Evolutionary conservation across 2,113 vertebrate species (phyloP).

Genomic region (Atherinomorus stipes): DNA sequence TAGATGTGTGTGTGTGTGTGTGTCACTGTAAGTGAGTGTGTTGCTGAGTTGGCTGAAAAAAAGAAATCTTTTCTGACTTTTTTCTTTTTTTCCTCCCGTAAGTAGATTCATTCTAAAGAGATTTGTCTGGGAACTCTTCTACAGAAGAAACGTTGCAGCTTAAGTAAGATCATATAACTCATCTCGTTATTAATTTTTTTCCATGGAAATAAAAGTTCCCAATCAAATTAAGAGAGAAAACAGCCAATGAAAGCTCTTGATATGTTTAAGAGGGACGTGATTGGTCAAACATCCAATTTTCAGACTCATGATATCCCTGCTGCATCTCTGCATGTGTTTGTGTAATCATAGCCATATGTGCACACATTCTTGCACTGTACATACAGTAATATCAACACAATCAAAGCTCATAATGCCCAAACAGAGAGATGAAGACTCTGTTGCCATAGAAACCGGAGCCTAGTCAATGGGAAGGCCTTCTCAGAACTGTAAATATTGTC

Average conservation of each 20-base stretch:
- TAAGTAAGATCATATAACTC: neutral
- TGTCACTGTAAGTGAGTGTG: conserved; percentile 3
- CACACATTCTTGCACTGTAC: conserved; percentile 73
- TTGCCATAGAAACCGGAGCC: conserved; percentile 68
- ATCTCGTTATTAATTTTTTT: conserved; percentile 11
- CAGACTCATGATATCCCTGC: conserved; percentile 59
- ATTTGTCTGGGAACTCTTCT: conserved; percentile 5
- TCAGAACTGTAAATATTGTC: conserved; percentile 70
- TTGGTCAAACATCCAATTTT: conserved; percentile 44
- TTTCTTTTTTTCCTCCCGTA: neutral
- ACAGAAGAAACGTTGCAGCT: neutral
- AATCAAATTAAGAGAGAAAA: conserved; percentile 1
- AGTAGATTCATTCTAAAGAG: conserved; percentile 9
- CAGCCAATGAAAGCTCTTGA: conserved; percentile 18
- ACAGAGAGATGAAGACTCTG: conserved; percentile 54
- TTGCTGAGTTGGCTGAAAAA: conserved; percentile 18
- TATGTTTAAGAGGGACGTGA: conserved; percentile 13
- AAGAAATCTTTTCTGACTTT: neutral
- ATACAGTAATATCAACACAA: conserved; percentile 75
- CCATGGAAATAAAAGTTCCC: neutral
- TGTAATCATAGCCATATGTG: conserved; percentile 78
- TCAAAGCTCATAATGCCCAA: conserved; percentile 65
- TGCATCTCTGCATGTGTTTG: conserved; percentile 51
- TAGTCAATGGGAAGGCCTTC: conserved; percentile 49
- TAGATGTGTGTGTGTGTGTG: conserved; percentile 22